Evolutionary conservation across 2,797 vertebrate genomes (phyloP).

Genomic region (Perodicticus potto): DNA sequence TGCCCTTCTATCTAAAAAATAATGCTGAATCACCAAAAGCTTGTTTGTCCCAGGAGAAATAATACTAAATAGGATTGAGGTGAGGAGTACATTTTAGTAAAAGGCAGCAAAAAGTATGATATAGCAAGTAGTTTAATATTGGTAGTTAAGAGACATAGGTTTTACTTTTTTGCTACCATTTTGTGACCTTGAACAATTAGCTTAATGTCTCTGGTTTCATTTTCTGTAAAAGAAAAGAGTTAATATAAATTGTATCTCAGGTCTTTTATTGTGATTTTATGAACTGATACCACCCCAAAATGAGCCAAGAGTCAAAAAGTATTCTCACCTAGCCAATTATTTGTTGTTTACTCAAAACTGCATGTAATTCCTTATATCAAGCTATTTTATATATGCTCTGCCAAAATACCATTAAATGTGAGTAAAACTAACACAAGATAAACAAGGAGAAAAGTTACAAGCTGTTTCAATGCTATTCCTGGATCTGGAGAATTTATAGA

Average conservation of each 20-base stretch:
- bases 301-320: constrained; percentile 7
- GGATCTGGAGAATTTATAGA: constrained; percentile 2
- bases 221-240: constrained; percentile 64
- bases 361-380: constrained; percentile 36
- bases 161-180: constrained; percentile 49
- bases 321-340: not conserved
- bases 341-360: constrained; percentile 52
- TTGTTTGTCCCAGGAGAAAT: constrained; percentile 60
- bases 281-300: constrained; percentile 44
- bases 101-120: constrained; percentile 52
- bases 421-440: not conserved
- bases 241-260: constrained; percentile 26
- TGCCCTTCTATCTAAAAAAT: constrained; percentile 68
- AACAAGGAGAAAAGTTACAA: not conserved
- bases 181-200: constrained; percentile 58
- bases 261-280: constrained; percentile 48
- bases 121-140: constrained; percentile 11
- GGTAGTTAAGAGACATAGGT: not conserved
- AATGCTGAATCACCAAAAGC: constrained; percentile 66
- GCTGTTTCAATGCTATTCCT: constrained; percentile 4
- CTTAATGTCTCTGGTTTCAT: constrained; percentile 61
- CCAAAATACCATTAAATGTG: not conserved
- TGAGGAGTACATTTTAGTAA: constrained; percentile 65
- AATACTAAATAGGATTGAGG: constrained; percentile 58
- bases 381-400: constrained; percentile 50